phyloP scores from a whole-genome alignment of 2,113 vertebrate species.

The Heterotis niloticus region DNA sequence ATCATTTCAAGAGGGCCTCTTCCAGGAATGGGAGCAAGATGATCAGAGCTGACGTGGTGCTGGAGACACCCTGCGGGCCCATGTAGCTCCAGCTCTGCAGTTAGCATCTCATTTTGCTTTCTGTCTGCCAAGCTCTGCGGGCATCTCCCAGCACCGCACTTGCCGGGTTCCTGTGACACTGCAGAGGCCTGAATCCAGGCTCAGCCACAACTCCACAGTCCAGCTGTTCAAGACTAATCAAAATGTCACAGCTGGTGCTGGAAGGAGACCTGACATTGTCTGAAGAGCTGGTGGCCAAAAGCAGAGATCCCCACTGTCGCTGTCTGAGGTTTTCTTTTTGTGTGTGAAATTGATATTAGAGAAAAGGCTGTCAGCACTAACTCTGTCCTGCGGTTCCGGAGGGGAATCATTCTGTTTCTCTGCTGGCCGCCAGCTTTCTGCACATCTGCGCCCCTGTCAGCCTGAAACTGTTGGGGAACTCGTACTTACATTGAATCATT shows the following conservation, averaged over 20 bases:
- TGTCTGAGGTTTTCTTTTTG: neutral
- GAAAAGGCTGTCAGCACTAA: neutral
- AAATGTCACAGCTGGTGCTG: constrained; percentile 10
- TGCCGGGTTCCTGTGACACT: neutral
- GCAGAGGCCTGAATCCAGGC: neutral
- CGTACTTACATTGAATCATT: too few relatives aligned
- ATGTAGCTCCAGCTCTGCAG: too few relatives aligned
- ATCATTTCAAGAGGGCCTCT: neutral
- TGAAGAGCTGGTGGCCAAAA: neutral
- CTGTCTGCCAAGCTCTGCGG: neutral
- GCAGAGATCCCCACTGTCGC: neutral
- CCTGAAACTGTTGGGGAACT: too few relatives aligned
- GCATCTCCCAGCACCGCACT: neutral
- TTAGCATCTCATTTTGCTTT: neutral
- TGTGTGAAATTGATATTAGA: neutral
- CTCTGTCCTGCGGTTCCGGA: neutral
- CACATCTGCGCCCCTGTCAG: too few relatives aligned
- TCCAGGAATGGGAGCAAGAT: neutral
- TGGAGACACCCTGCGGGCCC: neutral
- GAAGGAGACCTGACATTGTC: neutral
- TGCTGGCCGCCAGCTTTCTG: too few relatives aligned
- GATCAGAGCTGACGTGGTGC: neutral
- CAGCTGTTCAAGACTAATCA: constrained; percentile 16
- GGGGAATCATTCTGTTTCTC: neutral
- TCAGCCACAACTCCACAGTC: constrained; percentile 4